phyloP scores from a whole-genome alignment of 2,888 invertebrate genomes.

The Petrophora chlorosata region DNA sequence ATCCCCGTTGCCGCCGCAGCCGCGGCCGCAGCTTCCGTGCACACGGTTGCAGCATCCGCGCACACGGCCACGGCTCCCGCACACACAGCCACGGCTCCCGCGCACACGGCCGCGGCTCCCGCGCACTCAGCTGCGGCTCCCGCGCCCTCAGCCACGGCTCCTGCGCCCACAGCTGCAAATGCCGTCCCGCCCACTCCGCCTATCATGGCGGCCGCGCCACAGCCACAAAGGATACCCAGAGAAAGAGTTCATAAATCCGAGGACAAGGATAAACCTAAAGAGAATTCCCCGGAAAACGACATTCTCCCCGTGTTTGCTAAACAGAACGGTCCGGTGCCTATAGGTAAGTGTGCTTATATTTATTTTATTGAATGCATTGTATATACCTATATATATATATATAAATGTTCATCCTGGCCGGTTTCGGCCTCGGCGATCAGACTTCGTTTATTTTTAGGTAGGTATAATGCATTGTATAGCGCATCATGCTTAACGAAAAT shows the following conservation, averaged over 20 bases:
- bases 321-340: constrained; percentile 37
- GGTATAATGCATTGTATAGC: too few relatives aligned
- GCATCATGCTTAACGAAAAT: too few relatives aligned
- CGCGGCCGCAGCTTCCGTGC: too few relatives aligned
- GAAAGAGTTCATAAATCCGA: constrained; percentile 34
- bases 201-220: constrained; percentile 22
- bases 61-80: too few relatives aligned
- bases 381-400: too few relatives aligned
- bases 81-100: too few relatives aligned
- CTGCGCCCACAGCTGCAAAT: constrained; percentile 27
- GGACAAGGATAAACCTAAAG: constrained; percentile 37
- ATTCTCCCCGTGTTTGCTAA: constrained; percentile 24
- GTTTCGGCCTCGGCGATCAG: too few relatives aligned
- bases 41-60: too few relatives aligned
- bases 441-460: too few relatives aligned
- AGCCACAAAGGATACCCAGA: constrained; percentile 28
- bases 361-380: too few relatives aligned
- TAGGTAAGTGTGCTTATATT: constrained; percentile 31
- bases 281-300: constrained; percentile 29
- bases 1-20: too few relatives aligned
- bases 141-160: constrained; percentile 35
- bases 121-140: constrained; percentile 31
- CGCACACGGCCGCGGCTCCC: constrained; percentile 20
- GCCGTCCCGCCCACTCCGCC: constrained; percentile 25
- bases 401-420: too few relatives aligned